Evolutionary conservation across 2,797 vertebrate species (phyloP), one percentile per base, ranked within the genome.

Genomic region (Gephyroberyx darwinii): DNA sequence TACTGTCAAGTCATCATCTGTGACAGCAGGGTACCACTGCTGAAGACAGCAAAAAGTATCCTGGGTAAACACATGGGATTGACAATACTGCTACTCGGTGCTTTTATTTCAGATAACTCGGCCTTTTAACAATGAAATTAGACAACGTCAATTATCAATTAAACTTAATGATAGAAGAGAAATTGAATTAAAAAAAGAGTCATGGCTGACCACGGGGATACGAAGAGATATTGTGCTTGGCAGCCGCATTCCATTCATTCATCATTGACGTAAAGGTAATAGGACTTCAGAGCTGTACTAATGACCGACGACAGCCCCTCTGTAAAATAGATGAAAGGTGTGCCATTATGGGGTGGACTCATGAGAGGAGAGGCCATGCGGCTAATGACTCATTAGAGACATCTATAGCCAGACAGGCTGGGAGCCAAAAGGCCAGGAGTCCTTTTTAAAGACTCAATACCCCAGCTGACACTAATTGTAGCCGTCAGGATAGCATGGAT

Each of bases 241-340:
- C 91, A 92, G 89, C 78, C 70, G 83, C 85, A 81, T 90, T 92
- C 90, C 83, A 90, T 93, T 92, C 91, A 93, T 93, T 94, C 91
- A 94, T 93, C 93, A 93, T 88, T 89, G 88, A 91, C 89, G 82
- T 91, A 92, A 94, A 93, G 89, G 92, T 93, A 94, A 94, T 93
- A 92, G 91, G 91, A 93, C 93, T 93, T 93, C 91, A 93, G 92
- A 92, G 92, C 86, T 83, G 83, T 84, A 83, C 92, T 94, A 94
- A 95, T 93, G 92, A 92, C 91, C 90, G 88, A 91, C 66, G 93
- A 93, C 92, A 92, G 91, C 89, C 89, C 91, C 88, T 92, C 90
- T 93, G 92, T 93, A 91, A 92, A 93, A 93, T 92, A 93, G 92
- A 94, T 93, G 92, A 94, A 94, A 94, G 92, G 92, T 95, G 93